Percentiles rank a stretch among this genome's conserved stretches.
Evolutionary conservation across 2,888 invertebrate genomes (phyloP).

Genomic region (Scrobipalpa atriplicella): DNA sequence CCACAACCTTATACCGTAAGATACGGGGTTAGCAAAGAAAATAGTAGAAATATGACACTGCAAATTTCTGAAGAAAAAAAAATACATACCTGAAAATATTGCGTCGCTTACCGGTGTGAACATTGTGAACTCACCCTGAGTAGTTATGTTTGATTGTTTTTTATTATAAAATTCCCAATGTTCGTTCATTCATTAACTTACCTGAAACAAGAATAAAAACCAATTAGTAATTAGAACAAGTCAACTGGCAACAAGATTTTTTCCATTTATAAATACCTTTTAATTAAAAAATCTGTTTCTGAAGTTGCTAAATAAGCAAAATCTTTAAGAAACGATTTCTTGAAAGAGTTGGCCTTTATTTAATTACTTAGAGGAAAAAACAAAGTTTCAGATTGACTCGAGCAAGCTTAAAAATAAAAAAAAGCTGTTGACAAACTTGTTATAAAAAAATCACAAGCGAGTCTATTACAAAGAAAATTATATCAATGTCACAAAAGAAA

Average conservation of each 20-base stretch:
- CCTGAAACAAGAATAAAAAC: not conserved
- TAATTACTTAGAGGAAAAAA: not conserved
- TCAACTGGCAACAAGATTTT: not conserved
- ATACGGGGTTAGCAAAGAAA: too few relatives aligned
- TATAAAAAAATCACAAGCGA: too few relatives aligned
- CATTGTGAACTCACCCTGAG: too few relatives aligned
- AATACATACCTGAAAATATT: too few relatives aligned
- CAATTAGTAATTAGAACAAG: not conserved
- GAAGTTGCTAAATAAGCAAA: not conserved
- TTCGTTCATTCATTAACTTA: not conserved
- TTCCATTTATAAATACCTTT: not conserved
- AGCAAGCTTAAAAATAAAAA: not conserved
- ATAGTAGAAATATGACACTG: too few relatives aligned
- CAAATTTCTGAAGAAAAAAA: too few relatives aligned
- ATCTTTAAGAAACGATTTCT: not conserved
- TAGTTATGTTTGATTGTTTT: too few relatives aligned
- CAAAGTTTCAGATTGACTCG: not conserved
- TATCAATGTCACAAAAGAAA: too few relatives aligned
- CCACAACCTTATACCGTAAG: too few relatives aligned
- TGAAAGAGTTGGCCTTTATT: not conserved
- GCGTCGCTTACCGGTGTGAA: too few relatives aligned
- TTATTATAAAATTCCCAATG: not conserved
- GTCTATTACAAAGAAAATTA: too few relatives aligned
- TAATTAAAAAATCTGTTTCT: not conserved
- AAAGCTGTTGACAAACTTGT: too few relatives aligned